These are phyloP conservation scores for Anguilla marmorata DNA, from an alignment of 2,797 vertebrate species.

Conservation along the genomic window DNA sequence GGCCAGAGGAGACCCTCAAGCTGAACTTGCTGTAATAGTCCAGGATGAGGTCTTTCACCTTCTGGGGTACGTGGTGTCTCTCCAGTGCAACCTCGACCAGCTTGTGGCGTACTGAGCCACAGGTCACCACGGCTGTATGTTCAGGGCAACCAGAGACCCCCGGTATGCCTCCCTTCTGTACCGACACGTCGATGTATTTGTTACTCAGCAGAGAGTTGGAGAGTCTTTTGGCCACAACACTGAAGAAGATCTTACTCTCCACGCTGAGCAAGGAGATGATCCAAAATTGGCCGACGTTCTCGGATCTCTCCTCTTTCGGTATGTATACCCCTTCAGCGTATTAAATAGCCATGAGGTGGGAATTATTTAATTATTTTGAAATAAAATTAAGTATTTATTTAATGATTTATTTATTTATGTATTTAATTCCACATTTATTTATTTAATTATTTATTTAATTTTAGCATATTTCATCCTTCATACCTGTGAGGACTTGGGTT, in stretches of 20 bases:
- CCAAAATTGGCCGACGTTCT: too few relatives aligned
- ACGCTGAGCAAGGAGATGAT: constrained; percentile 4
- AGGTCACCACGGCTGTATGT: constrained; percentile 9
- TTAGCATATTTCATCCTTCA: too few relatives aligned
- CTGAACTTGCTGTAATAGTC: background rate
- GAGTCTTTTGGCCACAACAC: constrained; percentile 3
- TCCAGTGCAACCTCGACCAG: constrained; percentile 2
- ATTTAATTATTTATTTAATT: too few relatives aligned
- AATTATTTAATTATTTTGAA: too few relatives aligned
- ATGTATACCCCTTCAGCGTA: background rate
- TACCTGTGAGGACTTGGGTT: too few relatives aligned
- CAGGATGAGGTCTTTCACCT: background rate
- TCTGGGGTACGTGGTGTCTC: background rate
- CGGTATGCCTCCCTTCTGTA: constrained; percentile 10
- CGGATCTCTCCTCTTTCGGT: background rate
- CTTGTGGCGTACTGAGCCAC: constrained; percentile 26
- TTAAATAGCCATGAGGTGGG: too few relatives aligned
- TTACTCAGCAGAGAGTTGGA: constrained; percentile 7
- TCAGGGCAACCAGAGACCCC: background rate
- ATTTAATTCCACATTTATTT: too few relatives aligned
- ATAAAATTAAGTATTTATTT: too few relatives aligned
- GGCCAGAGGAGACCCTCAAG: background rate
- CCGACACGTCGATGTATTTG: background rate
- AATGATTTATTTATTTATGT: too few relatives aligned
- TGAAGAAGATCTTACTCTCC: constrained; percentile 17